Percentiles rank a stretch among this genome's conserved stretches.
Conservation (phyloP, 1,140 invertebrate genomes). For the Acromyrmex heyeri region DNA sequence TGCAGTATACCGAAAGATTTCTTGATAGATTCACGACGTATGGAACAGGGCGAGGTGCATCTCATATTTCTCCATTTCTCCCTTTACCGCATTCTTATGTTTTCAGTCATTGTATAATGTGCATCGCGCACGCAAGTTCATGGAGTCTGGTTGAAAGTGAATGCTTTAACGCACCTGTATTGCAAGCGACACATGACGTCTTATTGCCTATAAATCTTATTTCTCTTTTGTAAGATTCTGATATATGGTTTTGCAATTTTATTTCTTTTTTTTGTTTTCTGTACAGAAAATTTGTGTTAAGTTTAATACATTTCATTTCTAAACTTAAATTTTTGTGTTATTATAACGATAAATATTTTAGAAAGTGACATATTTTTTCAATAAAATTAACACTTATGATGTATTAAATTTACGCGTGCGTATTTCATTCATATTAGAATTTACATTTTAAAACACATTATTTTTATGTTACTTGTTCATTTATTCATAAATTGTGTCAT, state of each 20-base stretch:
- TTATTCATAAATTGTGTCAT: no score
- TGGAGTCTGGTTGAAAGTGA: not conserved
- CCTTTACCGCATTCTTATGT: not conserved
- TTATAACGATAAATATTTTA: no score
- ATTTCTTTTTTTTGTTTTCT: not conserved
- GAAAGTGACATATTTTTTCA: no score
- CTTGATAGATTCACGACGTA: not conserved
- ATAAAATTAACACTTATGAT: no score
- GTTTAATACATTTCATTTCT: no score
- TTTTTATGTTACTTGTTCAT: no score
- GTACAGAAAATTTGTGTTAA: no score
- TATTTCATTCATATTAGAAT: no score
- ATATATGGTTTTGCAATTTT: slow-evolving; percentile 1
- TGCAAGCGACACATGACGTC: not conserved
- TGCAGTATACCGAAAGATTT: no score
- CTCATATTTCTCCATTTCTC: slow-evolving; percentile 4
- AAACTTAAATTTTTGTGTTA: no score
- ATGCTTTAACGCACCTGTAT: slow-evolving; percentile 14
- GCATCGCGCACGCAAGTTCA: not conserved
- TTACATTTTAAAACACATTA: no score
- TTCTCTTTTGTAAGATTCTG: not conserved
- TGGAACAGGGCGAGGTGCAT: not conserved
- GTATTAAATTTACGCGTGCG: no score
- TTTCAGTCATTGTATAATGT: slow-evolving; percentile 17
- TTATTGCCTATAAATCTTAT: slow-evolving; percentile 20